These are phyloP conservation scores for Acipenser oxyrinchus DNA, from an alignment of 2,797 vertebrate genomes.

Conservation along the genomic window DNA sequence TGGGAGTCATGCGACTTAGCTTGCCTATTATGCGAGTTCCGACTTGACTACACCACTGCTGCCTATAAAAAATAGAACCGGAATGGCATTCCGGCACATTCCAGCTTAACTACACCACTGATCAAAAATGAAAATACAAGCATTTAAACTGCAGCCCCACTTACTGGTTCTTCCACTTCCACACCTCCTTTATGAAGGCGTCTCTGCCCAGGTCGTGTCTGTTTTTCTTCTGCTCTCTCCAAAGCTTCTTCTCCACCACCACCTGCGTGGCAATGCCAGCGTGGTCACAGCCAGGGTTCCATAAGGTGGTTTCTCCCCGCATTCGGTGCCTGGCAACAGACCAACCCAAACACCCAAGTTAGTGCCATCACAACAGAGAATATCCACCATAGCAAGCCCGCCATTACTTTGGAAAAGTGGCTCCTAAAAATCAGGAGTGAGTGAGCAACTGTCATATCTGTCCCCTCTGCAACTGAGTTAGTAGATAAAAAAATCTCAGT, in stretches of 20 bases:
- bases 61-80: too few relatives aligned
- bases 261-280: slow-evolving; percentile 91
- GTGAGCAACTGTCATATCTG: too few relatives aligned
- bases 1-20: too few relatives aligned
- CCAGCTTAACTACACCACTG: too few relatives aligned
- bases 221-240: slow-evolving; percentile 67
- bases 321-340: slow-evolving; percentile 73
- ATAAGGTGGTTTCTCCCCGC: slow-evolving; percentile 79
- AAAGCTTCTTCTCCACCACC: slow-evolving; percentile 86
- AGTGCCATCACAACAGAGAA: not conserved
- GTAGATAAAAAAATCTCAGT: too few relatives aligned
- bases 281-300: slow-evolving; percentile 90
- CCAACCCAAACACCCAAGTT: too few relatives aligned
- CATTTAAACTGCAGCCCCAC: slow-evolving; percentile 20
- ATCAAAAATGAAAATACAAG: too few relatives aligned
- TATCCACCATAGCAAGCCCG: not conserved
- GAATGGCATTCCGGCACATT: not conserved
- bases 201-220: slow-evolving; percentile 82
- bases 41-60: too few relatives aligned
- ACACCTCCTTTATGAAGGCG: slow-evolving; percentile 75
- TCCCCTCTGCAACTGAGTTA: too few relatives aligned
- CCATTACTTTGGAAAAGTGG: too few relatives aligned
- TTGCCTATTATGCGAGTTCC: too few relatives aligned
- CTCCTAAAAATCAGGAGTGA: too few relatives aligned
- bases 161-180: slow-evolving; percentile 91